Evolutionary conservation across 2,113 vertebrate genomes (phyloP).

Genomic region (Gymnobelideus leadbeateri): DNA sequence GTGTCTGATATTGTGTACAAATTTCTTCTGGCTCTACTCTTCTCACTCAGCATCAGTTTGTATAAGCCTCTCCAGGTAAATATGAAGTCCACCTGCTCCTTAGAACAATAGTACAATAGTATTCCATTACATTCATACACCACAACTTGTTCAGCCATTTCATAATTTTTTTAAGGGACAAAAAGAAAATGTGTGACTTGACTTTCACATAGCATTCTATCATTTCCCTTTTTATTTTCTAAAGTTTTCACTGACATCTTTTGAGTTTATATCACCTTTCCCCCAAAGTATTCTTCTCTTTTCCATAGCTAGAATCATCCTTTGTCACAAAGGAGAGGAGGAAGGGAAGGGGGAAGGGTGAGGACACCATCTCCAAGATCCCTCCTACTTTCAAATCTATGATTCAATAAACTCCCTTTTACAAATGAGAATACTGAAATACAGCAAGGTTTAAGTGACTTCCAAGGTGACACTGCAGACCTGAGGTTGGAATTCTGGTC

Average conservation of each 20-base stretch:
- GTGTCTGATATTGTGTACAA: too few relatives aligned
- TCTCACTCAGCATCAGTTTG: too few relatives aligned
- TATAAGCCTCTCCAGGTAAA: too few relatives aligned
- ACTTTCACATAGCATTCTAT: neutral
- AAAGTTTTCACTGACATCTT: neutral
- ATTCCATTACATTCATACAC: too few relatives aligned
- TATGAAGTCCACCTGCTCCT: too few relatives aligned
- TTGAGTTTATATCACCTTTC: neutral
- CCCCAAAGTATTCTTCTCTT: neutral
- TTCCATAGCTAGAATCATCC: neutral
- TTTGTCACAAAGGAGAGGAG: neutral
- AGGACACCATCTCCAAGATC: neutral
- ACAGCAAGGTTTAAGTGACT: neutral
- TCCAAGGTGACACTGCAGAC: neutral
- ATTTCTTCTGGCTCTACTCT: too few relatives aligned
- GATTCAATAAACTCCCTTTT: neutral
- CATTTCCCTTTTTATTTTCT: neutral
- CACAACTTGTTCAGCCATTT: too few relatives aligned
- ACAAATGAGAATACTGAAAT: neutral
- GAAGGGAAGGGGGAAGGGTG: neutral
- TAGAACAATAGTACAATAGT: too few relatives aligned
- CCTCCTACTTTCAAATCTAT: neutral
- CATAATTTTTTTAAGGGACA: neutral
- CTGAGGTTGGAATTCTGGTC: neutral
- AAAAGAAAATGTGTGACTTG: neutral